These are phyloP conservation scores for Hoplodrina blanda DNA, from an alignment of 2,888 invertebrate genomes.

Conservation along the genomic window DNA sequence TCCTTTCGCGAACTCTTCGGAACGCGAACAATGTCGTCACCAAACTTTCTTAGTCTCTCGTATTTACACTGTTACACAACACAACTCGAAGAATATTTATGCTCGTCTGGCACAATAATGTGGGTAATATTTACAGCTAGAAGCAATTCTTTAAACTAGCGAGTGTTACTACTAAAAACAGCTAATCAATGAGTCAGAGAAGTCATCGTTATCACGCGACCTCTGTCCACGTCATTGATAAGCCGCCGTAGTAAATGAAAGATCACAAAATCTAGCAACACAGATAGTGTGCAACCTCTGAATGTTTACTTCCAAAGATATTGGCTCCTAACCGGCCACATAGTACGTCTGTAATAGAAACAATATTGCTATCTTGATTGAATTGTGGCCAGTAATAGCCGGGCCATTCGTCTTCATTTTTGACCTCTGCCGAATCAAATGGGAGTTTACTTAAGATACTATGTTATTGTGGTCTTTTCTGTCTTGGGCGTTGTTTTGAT, in stretches of 20 bases:
- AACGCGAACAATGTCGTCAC: conserved; percentile 41
- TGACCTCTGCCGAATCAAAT: conserved; percentile 45
- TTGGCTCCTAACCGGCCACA: conserved; percentile 11
- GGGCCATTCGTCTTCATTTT: conserved; percentile 60
- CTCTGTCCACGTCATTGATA: conserved; percentile 50
- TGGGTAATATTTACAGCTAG: not conserved
- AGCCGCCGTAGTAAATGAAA: conserved; percentile 40
- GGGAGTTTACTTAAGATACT: conserved; percentile 37
- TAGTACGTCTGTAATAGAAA: conserved; percentile 36
- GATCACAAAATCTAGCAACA: conserved; percentile 25
- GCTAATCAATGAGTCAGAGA: conserved; percentile 48
- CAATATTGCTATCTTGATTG: conserved; percentile 55
- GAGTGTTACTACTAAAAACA: conserved; percentile 11
- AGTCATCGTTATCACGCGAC: conserved; percentile 53
- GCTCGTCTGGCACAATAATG: conserved; percentile 16
- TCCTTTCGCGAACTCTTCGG: conserved; percentile 42
- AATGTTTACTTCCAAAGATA: conserved; percentile 42
- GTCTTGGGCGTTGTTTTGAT: conserved; percentile 17
- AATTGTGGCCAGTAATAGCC: conserved; percentile 51
- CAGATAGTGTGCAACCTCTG: conserved; percentile 22
- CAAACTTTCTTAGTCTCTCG: conserved; percentile 37
- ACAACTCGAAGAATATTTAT: conserved; percentile 20
- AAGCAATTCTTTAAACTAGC: conserved; percentile 25
- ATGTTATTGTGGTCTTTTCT: conserved; percentile 21
- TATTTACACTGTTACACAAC: conserved; percentile 28